Conservation (phyloP, 53 echinoderm and acorn worm genomes). For the Crossaster papposus region DNA sequence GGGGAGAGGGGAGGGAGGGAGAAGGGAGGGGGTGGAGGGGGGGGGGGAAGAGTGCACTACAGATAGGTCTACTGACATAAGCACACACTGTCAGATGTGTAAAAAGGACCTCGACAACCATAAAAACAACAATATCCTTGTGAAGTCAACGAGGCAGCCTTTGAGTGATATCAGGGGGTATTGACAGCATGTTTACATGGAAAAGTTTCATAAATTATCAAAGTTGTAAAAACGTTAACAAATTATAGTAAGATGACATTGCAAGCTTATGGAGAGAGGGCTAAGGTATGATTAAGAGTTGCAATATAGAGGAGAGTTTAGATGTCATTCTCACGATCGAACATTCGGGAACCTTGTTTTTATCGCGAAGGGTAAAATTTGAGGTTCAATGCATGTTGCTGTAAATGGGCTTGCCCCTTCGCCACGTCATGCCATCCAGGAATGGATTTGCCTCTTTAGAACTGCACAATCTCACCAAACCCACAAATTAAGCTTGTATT, state of each 20-base stretch:
- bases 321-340: constrained; percentile 39
- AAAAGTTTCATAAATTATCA: too few species aligned
- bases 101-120: neutral
- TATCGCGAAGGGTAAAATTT: too few species aligned
- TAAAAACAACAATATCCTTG: neutral
- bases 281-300: neutral
- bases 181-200: too few species aligned
- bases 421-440: too few species aligned
- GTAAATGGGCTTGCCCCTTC: too few species aligned
- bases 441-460: constrained; percentile 10
- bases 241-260: too few species aligned
- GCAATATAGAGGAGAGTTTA: constrained; percentile 6
- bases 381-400: too few species aligned
- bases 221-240: too few species aligned
- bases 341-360: too few species aligned
- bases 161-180: neutral
- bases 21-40: neutral
- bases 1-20: neutral
- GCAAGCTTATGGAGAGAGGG: neutral
- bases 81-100: neutral
- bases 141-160: neutral
- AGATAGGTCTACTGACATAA: neutral
- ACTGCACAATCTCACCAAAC: constrained; percentile 19
- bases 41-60: neutral
- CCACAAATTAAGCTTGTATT: neutral